These are phyloP conservation scores for Coilia nasus DNA, from an alignment of 2,797 vertebrate species.

Conservation along the genomic window DNA sequence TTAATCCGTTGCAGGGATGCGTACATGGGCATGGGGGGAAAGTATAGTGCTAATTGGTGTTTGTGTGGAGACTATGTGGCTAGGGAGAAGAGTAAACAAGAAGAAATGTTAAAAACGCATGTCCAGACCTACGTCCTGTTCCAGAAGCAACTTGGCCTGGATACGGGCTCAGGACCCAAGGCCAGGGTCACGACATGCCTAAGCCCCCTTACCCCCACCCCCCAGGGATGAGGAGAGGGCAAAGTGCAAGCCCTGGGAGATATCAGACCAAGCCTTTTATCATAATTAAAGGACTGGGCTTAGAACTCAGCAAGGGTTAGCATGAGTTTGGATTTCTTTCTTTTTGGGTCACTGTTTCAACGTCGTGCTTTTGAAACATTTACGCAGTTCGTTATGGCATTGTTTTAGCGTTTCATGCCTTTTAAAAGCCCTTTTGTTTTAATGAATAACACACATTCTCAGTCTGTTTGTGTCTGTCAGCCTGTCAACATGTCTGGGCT, in stretches of 20 bases:
- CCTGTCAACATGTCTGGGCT: not conserved
- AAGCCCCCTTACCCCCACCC: not conserved
- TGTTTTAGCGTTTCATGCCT: not conserved
- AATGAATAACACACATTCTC: constrained; percentile 1
- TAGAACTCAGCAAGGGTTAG: not conserved
- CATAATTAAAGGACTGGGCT: not conserved
- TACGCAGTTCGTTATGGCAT: not conserved
- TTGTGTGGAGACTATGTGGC: constrained; percentile 41
- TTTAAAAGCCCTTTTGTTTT: not conserved
- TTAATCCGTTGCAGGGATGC: constrained; percentile 40
- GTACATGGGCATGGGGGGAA: constrained; percentile 28
- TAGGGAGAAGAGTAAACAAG: not conserved
- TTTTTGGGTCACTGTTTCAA: not conserved
- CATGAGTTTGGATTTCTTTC: not conserved
- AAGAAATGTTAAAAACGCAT: constrained; percentile 24
- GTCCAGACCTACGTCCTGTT: not conserved
- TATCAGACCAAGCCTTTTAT: constrained; percentile 19
- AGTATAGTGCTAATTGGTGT: constrained; percentile 34
- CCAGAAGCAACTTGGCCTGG: not conserved
- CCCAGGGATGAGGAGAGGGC: not conserved
- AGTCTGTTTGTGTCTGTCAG: not conserved
- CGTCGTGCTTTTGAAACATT: not conserved
- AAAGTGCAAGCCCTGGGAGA: constrained; percentile 9
- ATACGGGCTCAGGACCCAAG: not conserved
- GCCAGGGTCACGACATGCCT: not conserved